Percentiles rank a stretch among this genome's conserved stretches.
These are phyloP conservation scores for Nestor notabilis DNA, from an alignment of 2,113 vertebrate species.

Conservation along the genomic window DNA sequence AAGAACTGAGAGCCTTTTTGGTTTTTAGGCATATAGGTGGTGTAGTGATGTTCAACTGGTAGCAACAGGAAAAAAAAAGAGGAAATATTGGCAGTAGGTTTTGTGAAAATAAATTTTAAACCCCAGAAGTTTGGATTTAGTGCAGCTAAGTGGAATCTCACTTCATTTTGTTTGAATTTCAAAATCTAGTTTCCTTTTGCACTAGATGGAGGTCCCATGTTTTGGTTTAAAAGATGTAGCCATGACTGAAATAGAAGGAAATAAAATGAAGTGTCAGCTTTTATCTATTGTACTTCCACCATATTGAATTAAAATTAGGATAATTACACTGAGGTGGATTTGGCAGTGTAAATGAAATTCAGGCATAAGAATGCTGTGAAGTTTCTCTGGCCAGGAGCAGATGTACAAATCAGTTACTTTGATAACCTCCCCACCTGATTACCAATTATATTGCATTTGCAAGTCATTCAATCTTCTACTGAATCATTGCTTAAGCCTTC, in stretches of 20 bases:
- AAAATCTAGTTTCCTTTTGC: background rate
- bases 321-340: background rate
- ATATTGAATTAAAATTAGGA: background rate
- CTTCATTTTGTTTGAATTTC: background rate
- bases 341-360: background rate
- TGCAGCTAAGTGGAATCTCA: background rate
- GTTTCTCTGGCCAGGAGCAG: background rate
- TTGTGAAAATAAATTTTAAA: background rate
- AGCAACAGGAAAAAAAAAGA: background rate
- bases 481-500: background rate
- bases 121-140: background rate
- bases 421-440: background rate
- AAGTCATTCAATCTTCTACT: background rate
- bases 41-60: background rate
- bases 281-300: background rate
- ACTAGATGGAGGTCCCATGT: background rate
- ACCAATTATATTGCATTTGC: background rate
- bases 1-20: background rate
- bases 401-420: background rate
- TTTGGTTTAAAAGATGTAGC: background rate
- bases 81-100: background rate
- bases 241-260: background rate
- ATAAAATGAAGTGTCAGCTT: background rate
- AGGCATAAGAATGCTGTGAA: background rate
- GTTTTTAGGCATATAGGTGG: background rate